Base-by-base conservation (phyloP, 1,140 invertebrate species). In the Pararge aegeria region DNA sequence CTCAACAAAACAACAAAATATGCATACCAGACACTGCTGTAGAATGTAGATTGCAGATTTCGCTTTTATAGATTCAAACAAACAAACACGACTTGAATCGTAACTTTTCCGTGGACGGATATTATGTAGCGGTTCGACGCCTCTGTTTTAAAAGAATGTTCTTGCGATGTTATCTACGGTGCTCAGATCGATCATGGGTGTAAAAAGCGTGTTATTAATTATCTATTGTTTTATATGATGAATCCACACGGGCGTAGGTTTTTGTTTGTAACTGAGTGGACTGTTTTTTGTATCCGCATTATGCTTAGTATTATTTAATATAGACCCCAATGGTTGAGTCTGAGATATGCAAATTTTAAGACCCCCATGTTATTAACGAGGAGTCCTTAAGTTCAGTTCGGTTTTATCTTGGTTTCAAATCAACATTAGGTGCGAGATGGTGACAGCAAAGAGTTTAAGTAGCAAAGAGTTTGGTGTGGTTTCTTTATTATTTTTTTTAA, bases 121-220 rank as follows among this genome's bases (percentile, higher is more conserved):
- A 24, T 4, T 4, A 24, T 24, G 10, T 12, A 34, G 38, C 13
- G 38, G 16, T 42, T 10, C 38, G 38, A 42, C 38, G 38, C 38
- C 38, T 42, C 38, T 42, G 38, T 42, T 15, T 42, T 42, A 16
- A 42, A 42, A 42, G 16, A 42, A 42, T 42, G 38, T 42, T 42
- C 38, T 10, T 7, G 15, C 38, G 38, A 42, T 42, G 38, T 42
- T 42, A 42, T 42, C 38, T 42, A 18, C 15, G 13, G 38, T 0
- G 2, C 38, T 5, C 15, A 42, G 38, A 42, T 42, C 38, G 38
- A 42, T 42, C 38, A 42, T 42, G 38, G 38, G 38, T 42, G 16
- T 42, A 42, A 42, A 42, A 42, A 42, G 13, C 16, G 38, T 42
- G 38, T 42, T 42, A 42, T 42, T 42, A 42, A 42, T 42, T 42